Conservation (phyloP, 2,113 vertebrate species). For the Poeciliopsis prolifica region DNA sequence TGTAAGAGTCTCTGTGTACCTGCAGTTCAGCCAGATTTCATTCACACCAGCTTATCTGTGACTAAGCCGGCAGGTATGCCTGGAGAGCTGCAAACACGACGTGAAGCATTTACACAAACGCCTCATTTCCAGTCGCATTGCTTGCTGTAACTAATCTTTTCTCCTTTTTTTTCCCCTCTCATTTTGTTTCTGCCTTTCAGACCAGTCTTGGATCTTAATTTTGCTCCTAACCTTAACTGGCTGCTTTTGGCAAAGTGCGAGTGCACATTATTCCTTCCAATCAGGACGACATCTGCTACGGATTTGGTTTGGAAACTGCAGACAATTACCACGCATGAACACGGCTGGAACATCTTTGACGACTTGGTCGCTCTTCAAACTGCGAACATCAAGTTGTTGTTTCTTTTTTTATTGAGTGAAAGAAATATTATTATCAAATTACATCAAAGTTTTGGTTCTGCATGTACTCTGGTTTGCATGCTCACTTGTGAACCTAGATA, state of each 20-base stretch:
- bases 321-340: background rate
- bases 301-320: background rate
- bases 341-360: background rate
- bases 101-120: background rate
- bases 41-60: conserved; percentile 5
- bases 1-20: background rate
- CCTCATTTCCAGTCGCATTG: background rate
- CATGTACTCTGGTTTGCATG: too few species aligned
- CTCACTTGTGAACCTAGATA: too few species aligned
- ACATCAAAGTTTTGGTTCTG: too few species aligned
- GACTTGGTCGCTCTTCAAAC: background rate
- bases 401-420: background rate
- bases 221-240: background rate
- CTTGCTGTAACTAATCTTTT: background rate
- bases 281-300: background rate
- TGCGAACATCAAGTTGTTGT: background rate
- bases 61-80: background rate
- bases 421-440: background rate
- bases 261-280: background rate
- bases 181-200: background rate
- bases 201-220: background rate
- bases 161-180: background rate
- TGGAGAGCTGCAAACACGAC: background rate
- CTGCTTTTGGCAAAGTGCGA: background rate
- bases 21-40: background rate